Evolutionary conservation across 2,113 vertebrate genomes (phyloP).

Genomic region (Felis chaus): DNA sequence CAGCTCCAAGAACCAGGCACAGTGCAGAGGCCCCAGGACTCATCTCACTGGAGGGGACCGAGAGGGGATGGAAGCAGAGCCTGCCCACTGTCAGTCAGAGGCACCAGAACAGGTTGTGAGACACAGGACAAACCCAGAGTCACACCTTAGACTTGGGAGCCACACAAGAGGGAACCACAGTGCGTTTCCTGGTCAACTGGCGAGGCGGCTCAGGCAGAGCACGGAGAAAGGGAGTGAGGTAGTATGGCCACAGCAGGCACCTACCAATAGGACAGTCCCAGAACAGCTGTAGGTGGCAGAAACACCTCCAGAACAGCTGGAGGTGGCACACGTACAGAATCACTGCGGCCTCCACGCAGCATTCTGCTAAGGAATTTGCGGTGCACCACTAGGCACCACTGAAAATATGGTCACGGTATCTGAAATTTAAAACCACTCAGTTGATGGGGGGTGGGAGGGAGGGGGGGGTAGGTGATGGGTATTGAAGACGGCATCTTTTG

Average conservation of each 20-base stretch:
- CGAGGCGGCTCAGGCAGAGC: rapidly evolving
- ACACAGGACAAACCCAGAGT: background rate
- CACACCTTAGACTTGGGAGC: background rate
- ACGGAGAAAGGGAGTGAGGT: background rate
- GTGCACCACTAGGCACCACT: background rate
- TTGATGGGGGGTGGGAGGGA: background rate
- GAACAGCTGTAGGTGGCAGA: background rate
- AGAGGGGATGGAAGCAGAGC: too few species aligned
- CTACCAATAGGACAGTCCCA: rapidly evolving
- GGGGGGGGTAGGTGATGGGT: too few species aligned
- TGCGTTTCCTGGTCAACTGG: rapidly evolving
- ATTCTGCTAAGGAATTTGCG: background rate
- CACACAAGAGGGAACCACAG: background rate
- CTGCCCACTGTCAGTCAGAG: background rate
- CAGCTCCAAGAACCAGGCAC: background rate
- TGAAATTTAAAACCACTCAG: background rate
- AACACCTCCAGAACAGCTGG: background rate
- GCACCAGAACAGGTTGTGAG: background rate
- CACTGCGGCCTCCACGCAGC: background rate
- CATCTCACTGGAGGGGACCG: rapidly evolving
- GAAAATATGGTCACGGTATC: background rate
- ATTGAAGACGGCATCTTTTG: too few species aligned
- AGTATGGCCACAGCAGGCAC: background rate
- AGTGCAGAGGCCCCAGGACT: background rate
- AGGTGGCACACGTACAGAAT: background rate